Conservation (phyloP, 1,140 invertebrate genomes). For the Metaphire vulgaris region DNA sequence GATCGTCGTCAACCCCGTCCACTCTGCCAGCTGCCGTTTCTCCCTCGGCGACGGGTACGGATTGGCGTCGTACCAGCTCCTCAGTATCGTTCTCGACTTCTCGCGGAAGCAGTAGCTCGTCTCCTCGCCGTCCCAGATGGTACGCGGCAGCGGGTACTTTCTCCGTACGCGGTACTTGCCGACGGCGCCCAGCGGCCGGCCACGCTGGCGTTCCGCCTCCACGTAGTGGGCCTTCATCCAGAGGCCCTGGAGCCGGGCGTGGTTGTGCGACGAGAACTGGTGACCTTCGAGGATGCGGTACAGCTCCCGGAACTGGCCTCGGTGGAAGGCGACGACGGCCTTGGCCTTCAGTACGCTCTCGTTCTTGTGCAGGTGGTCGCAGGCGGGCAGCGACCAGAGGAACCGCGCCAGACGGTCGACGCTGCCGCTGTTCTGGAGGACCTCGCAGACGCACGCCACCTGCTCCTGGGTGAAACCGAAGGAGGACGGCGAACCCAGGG, state of each 20-base stretch:
- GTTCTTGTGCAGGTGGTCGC: too few relatives aligned
- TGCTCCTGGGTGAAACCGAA: conserved; percentile 91
- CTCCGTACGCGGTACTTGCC: conserved; percentile 93
- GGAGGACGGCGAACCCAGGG: conserved; percentile 4
- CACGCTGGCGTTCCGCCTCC: conserved; percentile 89
- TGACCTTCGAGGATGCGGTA: too few relatives aligned
- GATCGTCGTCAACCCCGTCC: conserved; percentile 91
- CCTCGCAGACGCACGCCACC: conserved; percentile 94
- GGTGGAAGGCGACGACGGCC: too few relatives aligned
- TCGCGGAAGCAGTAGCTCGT: conserved; percentile 99
- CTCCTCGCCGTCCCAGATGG: too few relatives aligned
- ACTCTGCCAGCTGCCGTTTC: conserved; percentile 90
- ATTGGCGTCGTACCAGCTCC: conserved; percentile 98
- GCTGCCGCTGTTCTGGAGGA: too few relatives aligned
- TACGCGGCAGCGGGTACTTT: conserved; percentile 92
- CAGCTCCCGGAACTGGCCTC: too few relatives aligned
- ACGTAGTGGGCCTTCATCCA: conserved; percentile 66
- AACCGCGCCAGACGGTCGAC: too few relatives aligned
- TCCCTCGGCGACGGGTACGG: conserved; percentile 96
- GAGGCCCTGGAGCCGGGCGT: too few relatives aligned
- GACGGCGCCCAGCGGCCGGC: too few relatives aligned
- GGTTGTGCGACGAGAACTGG: too few relatives aligned
- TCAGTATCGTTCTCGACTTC: conserved; percentile 81
- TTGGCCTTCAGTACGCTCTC: too few relatives aligned
- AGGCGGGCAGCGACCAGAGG: too few relatives aligned